Conservation (phyloP, 2,888 invertebrate genomes). For the Tipula helvola region DNA sequence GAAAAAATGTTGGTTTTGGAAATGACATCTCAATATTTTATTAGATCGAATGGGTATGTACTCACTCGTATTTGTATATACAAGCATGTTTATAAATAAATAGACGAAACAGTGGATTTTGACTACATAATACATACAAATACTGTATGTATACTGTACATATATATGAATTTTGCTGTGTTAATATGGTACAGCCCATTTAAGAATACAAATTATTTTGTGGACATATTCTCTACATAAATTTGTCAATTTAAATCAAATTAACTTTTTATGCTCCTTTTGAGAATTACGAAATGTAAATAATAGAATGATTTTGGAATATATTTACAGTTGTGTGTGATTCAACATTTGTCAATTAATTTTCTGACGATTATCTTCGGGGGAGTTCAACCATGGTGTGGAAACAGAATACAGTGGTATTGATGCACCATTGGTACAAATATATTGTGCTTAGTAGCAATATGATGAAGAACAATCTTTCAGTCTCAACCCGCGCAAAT, state of each 20-base stretch:
- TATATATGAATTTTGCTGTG: not conserved
- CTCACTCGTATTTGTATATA: too few species aligned
- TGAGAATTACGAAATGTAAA: not conserved
- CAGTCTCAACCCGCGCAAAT: too few species aligned
- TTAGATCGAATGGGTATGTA: not conserved
- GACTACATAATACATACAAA: not conserved
- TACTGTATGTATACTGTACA: not conserved
- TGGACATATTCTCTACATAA: not conserved
- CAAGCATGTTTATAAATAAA: not conserved
- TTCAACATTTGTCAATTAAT: too few species aligned
- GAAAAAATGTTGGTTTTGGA: not conserved
- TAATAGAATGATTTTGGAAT: too few species aligned
- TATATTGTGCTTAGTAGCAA: too few species aligned
- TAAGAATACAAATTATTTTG: not conserved
- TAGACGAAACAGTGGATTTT: not conserved
- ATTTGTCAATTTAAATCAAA: not conserved
- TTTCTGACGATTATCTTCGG: too few species aligned
- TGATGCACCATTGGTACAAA: too few species aligned
- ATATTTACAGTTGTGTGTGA: too few species aligned
- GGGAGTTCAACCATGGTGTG: too few species aligned
- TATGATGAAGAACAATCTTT: too few species aligned
- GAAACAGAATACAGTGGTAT: too few species aligned
- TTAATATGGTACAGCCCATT: not conserved
- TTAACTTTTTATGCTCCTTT: not conserved
- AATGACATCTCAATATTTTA: conserved; percentile 4